phyloP scores from a whole-genome alignment of 30 jellyfish, hydroid and myxozoan species.

The Pelagia noctiluca region DNA sequence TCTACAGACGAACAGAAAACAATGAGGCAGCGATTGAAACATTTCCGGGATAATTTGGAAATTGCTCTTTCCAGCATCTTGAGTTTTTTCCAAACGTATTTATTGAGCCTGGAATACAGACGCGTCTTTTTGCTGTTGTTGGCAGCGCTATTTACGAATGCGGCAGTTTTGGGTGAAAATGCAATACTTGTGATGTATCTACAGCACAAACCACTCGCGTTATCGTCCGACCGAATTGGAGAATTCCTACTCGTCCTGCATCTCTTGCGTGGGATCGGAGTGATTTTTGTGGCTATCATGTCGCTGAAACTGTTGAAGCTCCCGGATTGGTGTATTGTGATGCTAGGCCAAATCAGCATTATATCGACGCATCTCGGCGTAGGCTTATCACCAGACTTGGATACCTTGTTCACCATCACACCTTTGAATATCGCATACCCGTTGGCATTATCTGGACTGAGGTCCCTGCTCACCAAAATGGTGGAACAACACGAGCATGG shows the following conservation, averaged over 20 bases:
- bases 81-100: slow-evolving; percentile 10
- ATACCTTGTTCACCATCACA: slow-evolving; percentile 20
- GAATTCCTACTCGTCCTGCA: slow-evolving; percentile 35
- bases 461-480: slow-evolving; percentile 55
- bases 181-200: slow-evolving; percentile 20
- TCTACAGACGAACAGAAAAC: too few species aligned
- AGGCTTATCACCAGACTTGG: slow-evolving; percentile 11
- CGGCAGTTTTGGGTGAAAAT: slow-evolving; percentile 77
- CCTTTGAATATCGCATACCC: slow-evolving; percentile 56
- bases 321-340: slow-evolving; percentile 33
- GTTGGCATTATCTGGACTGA: slow-evolving; percentile 58
- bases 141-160: slow-evolving; percentile 49
- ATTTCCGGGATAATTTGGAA: too few species aligned
- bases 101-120: not conserved
- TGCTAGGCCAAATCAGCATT: slow-evolving; percentile 47
- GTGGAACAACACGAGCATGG: slow-evolving; percentile 56
- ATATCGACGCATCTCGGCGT: slow-evolving; percentile 48
- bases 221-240: slow-evolving; percentile 57
- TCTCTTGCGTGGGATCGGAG: slow-evolving; percentile 54
- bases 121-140: slow-evolving; percentile 16
- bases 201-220: slow-evolving; percentile 59
- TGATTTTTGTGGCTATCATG: slow-evolving; percentile 29
- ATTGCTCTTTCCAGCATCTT: not conserved
- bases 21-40: too few species aligned
- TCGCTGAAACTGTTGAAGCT: slow-evolving; percentile 26